A percentile compares a stretch with the other conserved stretches of the same genome.
These are phyloP conservation scores for Hypolimnas misippus DNA, from an alignment of 2,888 invertebrate species.

Conservation along the genomic window DNA sequence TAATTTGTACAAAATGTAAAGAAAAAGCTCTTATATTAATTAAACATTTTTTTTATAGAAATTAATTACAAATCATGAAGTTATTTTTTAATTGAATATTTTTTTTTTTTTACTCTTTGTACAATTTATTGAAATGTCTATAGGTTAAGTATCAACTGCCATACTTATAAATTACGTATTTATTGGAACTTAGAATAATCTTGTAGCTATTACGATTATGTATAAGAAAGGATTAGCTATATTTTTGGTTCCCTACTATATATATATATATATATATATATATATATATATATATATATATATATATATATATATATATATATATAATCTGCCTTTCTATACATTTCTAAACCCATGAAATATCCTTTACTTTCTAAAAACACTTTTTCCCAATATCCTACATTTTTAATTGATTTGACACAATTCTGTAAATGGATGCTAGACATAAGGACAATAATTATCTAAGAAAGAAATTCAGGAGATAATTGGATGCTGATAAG, in stretches of 20 bases:
- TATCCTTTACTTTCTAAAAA: too few species aligned
- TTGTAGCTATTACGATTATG: background rate
- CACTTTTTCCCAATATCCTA: too few species aligned
- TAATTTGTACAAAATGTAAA: constrained; percentile 6
- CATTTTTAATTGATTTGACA: too few species aligned
- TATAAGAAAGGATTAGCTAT: background rate
- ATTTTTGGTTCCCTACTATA: background rate
- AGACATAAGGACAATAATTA: too few species aligned
- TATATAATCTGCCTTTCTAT: too few species aligned
- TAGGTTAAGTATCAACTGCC: constrained; percentile 23
- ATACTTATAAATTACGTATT: constrained; percentile 29
- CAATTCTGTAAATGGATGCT: too few species aligned
- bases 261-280: too few species aligned
- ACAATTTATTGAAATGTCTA: constrained; percentile 1
- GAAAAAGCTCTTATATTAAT: background rate
- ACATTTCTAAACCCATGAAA: too few species aligned
- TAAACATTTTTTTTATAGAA: background rate
- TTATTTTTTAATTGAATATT: background rate
- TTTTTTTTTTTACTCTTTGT: background rate
- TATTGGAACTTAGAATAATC: constrained; percentile 22
- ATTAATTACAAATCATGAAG: background rate
- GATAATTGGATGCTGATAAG: too few species aligned
- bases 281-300: too few species aligned
- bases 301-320: too few species aligned
- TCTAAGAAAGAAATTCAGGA: too few species aligned